Conservation (phyloP, 1,140 invertebrate species). For the Dolichoris vasculosae region DNA sequence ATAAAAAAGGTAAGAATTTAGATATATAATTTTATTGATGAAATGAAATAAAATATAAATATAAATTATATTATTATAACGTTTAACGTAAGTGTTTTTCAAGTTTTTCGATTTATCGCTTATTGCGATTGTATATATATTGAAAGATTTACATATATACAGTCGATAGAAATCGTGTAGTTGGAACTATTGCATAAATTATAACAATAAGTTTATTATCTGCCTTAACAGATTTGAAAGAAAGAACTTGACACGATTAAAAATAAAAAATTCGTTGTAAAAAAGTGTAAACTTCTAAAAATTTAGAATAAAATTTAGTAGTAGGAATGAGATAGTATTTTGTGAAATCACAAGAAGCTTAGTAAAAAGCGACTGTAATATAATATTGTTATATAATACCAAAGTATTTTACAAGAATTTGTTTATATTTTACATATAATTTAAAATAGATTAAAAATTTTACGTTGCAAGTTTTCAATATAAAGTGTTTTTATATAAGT, state of each 20-base stretch:
- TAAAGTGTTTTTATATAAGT: not conserved
- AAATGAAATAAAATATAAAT: not conserved
- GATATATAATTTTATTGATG: not conserved
- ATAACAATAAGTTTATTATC: not conserved
- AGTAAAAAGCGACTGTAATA: not conserved
- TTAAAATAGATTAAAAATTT: not conserved
- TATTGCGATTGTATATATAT: too few relatives aligned
- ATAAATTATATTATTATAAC: too few relatives aligned
- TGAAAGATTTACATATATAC: too few relatives aligned
- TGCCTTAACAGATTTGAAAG: not conserved
- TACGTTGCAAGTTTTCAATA: not conserved
- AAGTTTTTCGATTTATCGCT: too few relatives aligned
- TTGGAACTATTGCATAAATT: too few relatives aligned
- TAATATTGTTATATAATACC: not conserved
- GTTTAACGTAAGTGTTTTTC: too few relatives aligned
- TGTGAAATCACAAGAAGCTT: not conserved
- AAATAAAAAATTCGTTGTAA: not conserved
- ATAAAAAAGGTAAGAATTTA: not conserved
- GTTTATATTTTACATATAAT: not conserved
- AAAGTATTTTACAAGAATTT: not conserved
- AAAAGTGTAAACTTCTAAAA: not conserved
- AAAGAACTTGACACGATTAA: not conserved
- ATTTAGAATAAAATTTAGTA: not conserved
- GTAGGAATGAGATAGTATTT: not conserved
- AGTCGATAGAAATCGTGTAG: too few relatives aligned